These are phyloP conservation scores for Hydrolagus affinis DNA, from an alignment of 2,113 vertebrate species.

Conservation along the genomic window DNA sequence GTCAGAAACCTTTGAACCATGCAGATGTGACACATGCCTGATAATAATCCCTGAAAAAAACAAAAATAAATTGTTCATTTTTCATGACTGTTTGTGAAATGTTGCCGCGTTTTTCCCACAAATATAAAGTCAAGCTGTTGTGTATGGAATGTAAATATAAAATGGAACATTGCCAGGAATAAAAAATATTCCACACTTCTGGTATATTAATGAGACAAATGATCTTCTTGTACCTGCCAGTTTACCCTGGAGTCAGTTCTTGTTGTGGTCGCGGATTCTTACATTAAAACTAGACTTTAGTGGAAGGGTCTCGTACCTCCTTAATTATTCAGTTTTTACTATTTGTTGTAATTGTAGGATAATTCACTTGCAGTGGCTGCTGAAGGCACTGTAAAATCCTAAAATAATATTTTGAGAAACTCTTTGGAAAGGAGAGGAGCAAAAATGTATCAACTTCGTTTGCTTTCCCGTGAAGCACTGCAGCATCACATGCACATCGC, in stretches of 20 bases:
- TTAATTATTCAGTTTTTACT: not conserved
- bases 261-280: not conserved
- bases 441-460: too few species aligned
- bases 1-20: not conserved
- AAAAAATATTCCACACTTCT: conserved; percentile 7
- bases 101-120: too few species aligned
- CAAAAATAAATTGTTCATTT: too few species aligned
- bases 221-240: not conserved
- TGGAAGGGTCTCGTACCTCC: not conserved
- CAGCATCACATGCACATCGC: not conserved
- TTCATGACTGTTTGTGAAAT: too few species aligned
- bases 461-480: too few species aligned
- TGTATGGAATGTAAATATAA: not conserved
- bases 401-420: too few species aligned
- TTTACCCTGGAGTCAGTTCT: conserved; percentile 24
- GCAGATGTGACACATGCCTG: not conserved
- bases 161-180: conserved; percentile 5
- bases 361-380: not conserved
- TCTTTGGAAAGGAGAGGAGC: too few species aligned
- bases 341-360: not conserved
- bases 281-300: conserved; percentile 6
- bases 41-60: too few species aligned
- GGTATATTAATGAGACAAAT: not conserved
- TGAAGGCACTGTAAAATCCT: too few species aligned
- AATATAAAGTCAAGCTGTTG: not conserved